phyloP scores from a whole-genome alignment of 2,888 invertebrate genomes.

The Frankliniella intonsa region DNA sequence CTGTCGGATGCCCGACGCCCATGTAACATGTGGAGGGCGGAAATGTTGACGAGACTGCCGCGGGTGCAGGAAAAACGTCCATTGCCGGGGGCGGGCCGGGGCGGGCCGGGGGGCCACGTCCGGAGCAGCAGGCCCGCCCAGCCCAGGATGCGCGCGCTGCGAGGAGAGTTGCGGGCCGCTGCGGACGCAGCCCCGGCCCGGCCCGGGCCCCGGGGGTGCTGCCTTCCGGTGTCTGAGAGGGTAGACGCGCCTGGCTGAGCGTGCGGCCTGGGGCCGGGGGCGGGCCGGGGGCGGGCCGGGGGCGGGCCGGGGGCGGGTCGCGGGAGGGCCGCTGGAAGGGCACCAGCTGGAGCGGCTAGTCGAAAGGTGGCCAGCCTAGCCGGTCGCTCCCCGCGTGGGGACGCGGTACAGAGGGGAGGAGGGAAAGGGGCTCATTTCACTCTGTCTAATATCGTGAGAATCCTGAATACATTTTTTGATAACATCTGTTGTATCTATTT shows the following conservation, averaged over 20 bases:
- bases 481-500: too few relatives aligned
- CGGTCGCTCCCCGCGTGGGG: too few relatives aligned
- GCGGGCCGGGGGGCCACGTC: background rate
- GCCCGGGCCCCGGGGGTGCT: background rate
- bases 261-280: background rate
- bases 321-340: background rate
- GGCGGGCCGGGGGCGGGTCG: background rate
- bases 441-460: too few relatives aligned
- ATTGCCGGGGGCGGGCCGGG: conserved; percentile 2
- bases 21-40: background rate
- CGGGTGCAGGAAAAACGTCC: conserved; percentile 9
- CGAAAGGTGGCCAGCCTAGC: too few relatives aligned
- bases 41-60: conserved; percentile 8
- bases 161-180: background rate
- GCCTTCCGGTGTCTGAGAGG: conserved; percentile 22
- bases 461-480: too few relatives aligned
- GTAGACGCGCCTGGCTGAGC: background rate
- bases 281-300: background rate
- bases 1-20: background rate
- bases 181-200: background rate
- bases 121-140: background rate
- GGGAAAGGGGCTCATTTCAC: too few relatives aligned
- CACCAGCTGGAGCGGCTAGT: too few relatives aligned
- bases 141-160: background rate
- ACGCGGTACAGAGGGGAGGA: too few relatives aligned